phyloP scores from a whole-genome alignment of 2,113 vertebrate species.

The Trachemys scripta region DNA sequence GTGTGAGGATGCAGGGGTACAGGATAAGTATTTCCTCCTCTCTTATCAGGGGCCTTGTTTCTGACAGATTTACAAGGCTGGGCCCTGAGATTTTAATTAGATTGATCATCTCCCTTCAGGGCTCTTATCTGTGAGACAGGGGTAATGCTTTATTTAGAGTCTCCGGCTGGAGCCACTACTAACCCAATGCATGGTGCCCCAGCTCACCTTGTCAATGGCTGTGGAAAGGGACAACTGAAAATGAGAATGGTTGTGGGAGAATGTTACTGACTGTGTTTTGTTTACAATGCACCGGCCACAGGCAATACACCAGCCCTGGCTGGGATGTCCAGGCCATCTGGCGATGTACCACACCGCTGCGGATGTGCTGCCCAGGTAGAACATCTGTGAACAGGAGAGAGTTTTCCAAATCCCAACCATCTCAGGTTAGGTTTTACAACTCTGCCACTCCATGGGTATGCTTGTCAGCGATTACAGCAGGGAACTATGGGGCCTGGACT shows the following conservation, averaged over 20 bases:
- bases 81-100: not conserved
- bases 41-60: not conserved
- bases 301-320: not conserved
- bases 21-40: not conserved
- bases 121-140: not conserved
- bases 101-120: not conserved
- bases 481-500: not conserved
- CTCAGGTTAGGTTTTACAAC: not conserved
- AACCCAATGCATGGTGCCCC: not conserved
- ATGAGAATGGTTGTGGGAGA: fast-evolving
- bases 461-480: not conserved
- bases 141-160: not conserved
- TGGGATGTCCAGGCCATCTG: not conserved
- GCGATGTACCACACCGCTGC: not conserved
- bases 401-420: not conserved
- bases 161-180: not conserved
- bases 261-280: not conserved
- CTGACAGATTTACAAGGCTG: not conserved
- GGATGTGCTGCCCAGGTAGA: not conserved
- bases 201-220: not conserved
- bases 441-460: not conserved
- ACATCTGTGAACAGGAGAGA: not conserved
- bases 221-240: not conserved
- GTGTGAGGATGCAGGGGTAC: not conserved
- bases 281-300: not conserved